phyloP scores from a whole-genome alignment of 2,797 vertebrate genomes.

The Falco columbarius region DNA sequence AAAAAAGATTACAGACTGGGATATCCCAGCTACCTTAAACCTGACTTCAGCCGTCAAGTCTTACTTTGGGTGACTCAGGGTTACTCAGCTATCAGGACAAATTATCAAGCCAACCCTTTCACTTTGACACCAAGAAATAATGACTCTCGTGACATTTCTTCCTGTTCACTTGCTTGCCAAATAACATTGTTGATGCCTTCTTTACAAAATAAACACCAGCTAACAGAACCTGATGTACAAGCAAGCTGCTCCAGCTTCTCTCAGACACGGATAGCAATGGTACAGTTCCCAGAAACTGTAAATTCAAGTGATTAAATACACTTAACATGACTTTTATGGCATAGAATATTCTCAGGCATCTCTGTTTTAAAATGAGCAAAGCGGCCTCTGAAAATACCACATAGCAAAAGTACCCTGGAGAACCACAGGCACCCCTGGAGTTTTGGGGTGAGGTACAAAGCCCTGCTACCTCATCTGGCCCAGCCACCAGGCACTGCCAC shows the following conservation, averaged over 20 bases:
- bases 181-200: neutral
- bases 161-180: constrained; percentile 25
- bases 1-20: constrained; percentile 13
- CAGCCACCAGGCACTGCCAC: neutral
- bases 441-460: neutral
- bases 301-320: neutral
- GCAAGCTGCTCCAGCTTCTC: neutral
- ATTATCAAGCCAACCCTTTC: constrained; percentile 57
- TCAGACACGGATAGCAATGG: neutral
- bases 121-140: constrained; percentile 54
- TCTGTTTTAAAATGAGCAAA: neutral
- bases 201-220: neutral
- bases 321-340: neutral
- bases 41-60: neutral
- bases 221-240: neutral
- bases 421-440: neutral
- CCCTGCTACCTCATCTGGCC: neutral
- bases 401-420: neutral
- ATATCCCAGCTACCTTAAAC: constrained; percentile 34
- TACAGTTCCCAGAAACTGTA: neutral
- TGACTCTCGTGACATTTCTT: constrained; percentile 21
- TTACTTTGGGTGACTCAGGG: neutral
- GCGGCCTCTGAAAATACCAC: neutral
- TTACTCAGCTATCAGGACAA: constrained; percentile 53
- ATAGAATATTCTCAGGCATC: neutral